Conservation (phyloP, 2,797 vertebrate genomes). For the Sciurus carolinensis region DNA sequence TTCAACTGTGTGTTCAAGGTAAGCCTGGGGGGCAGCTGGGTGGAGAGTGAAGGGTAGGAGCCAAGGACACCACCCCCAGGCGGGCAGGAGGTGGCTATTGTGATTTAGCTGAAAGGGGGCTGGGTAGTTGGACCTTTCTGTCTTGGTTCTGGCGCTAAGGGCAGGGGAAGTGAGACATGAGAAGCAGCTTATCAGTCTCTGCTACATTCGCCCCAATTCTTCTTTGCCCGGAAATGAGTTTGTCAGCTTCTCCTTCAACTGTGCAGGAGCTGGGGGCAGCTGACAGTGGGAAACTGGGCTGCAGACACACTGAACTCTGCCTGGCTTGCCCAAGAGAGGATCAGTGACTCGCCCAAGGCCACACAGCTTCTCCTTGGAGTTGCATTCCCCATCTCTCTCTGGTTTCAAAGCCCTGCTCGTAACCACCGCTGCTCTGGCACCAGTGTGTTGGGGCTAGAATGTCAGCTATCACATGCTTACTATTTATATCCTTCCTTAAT, state of each 20-base stretch:
- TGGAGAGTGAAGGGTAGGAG: neutral
- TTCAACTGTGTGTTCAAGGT: constrained; percentile 96
- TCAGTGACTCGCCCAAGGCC: neutral
- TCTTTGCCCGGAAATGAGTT: neutral
- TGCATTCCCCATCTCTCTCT: neutral
- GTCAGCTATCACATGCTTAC: neutral
- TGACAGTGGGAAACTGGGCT: neutral
- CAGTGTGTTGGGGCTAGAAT: accelerated
- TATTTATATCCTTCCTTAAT: neutral
- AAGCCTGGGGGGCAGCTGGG: constrained; percentile 51
- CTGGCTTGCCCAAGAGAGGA: neutral
- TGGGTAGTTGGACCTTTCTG: neutral
- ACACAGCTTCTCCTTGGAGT: neutral
- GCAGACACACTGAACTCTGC: neutral
- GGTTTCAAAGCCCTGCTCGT: neutral
- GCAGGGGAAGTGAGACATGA: neutral
- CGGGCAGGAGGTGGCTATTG: neutral
- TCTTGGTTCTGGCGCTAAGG: neutral
- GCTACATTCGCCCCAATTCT: accelerated
- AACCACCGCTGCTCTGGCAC: neutral
- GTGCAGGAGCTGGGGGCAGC: accelerated
- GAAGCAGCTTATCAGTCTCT: neutral
- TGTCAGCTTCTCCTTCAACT: neutral
- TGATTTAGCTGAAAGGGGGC: neutral
- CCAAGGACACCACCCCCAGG: neutral